Conservation (phyloP, 2,888 invertebrate genomes). For the Drosophila yooni region DNA sequence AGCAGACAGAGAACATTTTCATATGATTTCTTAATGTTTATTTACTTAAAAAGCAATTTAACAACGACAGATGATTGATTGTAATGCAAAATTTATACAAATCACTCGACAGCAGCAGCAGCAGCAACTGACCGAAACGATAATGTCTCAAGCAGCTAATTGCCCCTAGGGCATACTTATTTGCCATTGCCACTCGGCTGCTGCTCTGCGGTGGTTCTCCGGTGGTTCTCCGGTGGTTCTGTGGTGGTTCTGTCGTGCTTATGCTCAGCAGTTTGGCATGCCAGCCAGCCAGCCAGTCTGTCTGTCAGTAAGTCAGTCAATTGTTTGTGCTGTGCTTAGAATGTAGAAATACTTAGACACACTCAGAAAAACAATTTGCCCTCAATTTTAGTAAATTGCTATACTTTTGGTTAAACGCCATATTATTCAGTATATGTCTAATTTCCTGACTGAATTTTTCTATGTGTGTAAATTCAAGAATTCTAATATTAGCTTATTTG, state of each 20-base stretch:
- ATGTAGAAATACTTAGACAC: not conserved
- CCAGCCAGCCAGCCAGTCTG: not conserved
- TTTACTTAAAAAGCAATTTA: constrained; percentile 67
- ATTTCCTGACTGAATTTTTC: not conserved
- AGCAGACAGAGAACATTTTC: constrained; percentile 21
- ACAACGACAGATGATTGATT: constrained; percentile 73
- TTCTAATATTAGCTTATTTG: too few relatives aligned
- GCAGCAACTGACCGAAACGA: constrained; percentile 33
- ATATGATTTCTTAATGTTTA: constrained; percentile 70
- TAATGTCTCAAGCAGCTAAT: constrained; percentile 67
- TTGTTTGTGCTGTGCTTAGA: constrained; percentile 2
- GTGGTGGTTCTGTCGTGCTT: not conserved
- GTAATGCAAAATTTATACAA: constrained; percentile 77
- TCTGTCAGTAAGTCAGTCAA: constrained; percentile 10
- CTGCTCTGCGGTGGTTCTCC: not conserved
- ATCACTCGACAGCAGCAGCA: constrained; percentile 43
- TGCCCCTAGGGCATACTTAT: constrained; percentile 49
- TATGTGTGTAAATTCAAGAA: too few relatives aligned
- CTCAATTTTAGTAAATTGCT: not conserved
- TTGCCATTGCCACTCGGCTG: constrained; percentile 2
- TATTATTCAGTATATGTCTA: not conserved
- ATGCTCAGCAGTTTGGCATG: constrained; percentile 22
- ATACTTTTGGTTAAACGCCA: not conserved
- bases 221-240: not conserved
- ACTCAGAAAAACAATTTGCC: not conserved